Base-by-base conservation (phyloP, 1,140 invertebrate genomes). In the Drosophila persimilis region DNA sequence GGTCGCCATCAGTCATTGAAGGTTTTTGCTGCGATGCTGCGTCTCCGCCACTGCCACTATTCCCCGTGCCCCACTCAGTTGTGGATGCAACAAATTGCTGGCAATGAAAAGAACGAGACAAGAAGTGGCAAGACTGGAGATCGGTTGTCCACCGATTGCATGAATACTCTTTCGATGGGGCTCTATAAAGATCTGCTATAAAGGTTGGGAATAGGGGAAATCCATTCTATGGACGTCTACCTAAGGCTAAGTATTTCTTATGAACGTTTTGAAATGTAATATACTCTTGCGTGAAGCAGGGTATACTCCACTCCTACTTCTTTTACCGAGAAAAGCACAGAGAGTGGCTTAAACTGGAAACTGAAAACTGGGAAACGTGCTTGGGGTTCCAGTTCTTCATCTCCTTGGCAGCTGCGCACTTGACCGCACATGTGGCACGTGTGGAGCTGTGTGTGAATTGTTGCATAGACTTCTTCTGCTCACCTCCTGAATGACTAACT, bases 21-120 rank as follows among this genome's bases (percentile, higher is more conserved):
- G 81, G 81, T 88, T 85, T 85, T 75, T 44, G 73, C 73, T 48
- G 31, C 66, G 35, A 62, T 26, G 63, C 63, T 69, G 62, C 29
- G 62, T 24, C 41, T 29, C 45, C 61, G 45, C 55, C 15, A 22
- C 55, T 17, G 15, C 51, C 20, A 48, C 62, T 56, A 35, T 69
- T 43, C 43, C 44, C 39, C 45, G 29, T 8, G 7, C 6, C 51
- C 48, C 55, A 41, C 35, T 73, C 31, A 31, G 55, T 35, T 80
- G 77, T 85, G 77, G 72, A 80, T 86, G 77, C 80, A 80, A 80
- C 81, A 85, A 85, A 80, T 86, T 86, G 69, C 60, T 85, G 80
- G 47, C 52, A 71, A 56, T 46, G 60, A 80, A 60, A 56, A 13
- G 46, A 51, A 53, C 44, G 43, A 73, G 59, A 17, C 67, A 29